Conservation (phyloP, 2,888 invertebrate genomes). For the Drosophila koepferae region DNA sequence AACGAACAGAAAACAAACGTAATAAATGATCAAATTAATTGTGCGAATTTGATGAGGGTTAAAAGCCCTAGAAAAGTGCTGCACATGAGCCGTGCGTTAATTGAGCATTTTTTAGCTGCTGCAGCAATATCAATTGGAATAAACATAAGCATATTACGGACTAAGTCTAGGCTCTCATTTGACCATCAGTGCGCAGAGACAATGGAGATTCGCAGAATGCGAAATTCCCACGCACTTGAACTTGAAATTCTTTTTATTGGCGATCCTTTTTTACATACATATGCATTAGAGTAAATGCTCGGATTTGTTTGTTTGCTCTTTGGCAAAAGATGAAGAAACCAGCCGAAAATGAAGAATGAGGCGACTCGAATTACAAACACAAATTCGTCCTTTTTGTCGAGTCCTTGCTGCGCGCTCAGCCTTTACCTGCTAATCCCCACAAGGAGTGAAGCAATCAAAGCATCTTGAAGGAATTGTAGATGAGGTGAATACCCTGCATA, state of each 20-base stretch:
- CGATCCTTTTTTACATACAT: conserved; percentile 63
- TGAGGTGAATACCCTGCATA: conserved; percentile 61
- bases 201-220: conserved; percentile 64
- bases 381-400: conserved; percentile 31
- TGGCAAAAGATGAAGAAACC: conserved; percentile 29
- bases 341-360: conserved; percentile 19
- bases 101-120: conserved; percentile 11
- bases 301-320: conserved; percentile 33
- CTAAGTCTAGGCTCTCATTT: neutral
- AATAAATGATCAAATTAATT: conserved; percentile 59
- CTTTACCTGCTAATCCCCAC: conserved; percentile 71
- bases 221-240: conserved; percentile 80
- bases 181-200: conserved; percentile 13
- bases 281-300: conserved; percentile 22
- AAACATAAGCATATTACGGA: neutral
- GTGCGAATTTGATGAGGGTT: conserved; percentile 62
- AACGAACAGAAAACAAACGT: conserved; percentile 31
- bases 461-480: conserved; percentile 18
- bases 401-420: conserved; percentile 38
- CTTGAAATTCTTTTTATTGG: conserved; percentile 64
- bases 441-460: conserved; percentile 4
- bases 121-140: conserved; percentile 6
- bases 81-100: conserved; percentile 57
- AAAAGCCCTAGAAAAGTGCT: conserved; percentile 17
- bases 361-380: conserved; percentile 70